These are phyloP conservation scores for Cladopsammia gracilis DNA, from an alignment of 64 coral and sea anemone genomes.

Conservation along the genomic window DNA sequence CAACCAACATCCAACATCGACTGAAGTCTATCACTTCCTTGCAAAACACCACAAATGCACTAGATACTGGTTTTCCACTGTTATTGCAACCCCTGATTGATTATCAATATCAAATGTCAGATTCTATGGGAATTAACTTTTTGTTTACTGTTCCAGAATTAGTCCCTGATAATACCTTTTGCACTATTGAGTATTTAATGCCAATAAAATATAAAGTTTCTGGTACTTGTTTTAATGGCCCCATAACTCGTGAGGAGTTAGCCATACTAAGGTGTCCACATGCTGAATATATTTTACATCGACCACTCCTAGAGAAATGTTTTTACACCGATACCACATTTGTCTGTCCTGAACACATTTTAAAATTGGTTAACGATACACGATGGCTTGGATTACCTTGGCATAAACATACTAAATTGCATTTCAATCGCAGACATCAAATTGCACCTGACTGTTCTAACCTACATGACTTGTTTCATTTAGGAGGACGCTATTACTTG, in stretches of 20 bases:
- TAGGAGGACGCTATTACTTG: neutral
- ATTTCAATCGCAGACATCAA: neutral
- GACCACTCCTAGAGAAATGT: neutral
- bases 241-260: slow-evolving; percentile 13
- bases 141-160: slow-evolving; percentile 6
- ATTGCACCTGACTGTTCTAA: neutral
- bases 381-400: neutral
- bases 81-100: no score
- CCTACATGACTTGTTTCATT: neutral
- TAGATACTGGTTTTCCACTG: no score
- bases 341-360: neutral
- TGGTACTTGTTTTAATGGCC: neutral
- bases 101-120: no score
- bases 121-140: neutral
- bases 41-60: no score
- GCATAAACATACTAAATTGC: neutral
- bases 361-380: neutral
- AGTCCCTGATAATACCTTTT: neutral
- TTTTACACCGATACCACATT: neutral
- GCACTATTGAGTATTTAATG: slow-evolving; percentile 13
- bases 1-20: no score
- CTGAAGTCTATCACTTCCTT: no score
- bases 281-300: neutral
- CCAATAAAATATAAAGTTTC: slow-evolving; percentile 34
- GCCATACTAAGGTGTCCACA: neutral